A percentile compares a stretch with the other conserved stretches of the same genome.
Conservation (phyloP, 2,797 vertebrate species). For the Enteromius radiatus region DNA sequence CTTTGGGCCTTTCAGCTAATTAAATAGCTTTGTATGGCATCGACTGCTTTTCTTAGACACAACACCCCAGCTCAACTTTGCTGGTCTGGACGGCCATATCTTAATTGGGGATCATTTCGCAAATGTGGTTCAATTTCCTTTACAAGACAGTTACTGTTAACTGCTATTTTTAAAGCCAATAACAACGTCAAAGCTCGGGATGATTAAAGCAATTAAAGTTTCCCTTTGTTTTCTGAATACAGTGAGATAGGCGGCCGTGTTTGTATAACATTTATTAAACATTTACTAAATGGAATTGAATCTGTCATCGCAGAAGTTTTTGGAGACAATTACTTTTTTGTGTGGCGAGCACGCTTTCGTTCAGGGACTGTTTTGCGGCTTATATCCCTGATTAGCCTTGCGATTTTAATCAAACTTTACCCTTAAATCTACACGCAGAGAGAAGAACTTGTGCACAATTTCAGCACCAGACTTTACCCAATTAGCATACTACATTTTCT, state of each 20-base stretch:
- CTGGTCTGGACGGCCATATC: constrained; percentile 79
- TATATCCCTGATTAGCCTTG: constrained; percentile 77
- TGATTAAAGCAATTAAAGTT: constrained; percentile 99
- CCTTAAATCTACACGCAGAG: constrained; percentile 70
- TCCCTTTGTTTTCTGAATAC: constrained; percentile 93
- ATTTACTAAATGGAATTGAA: constrained; percentile 95
- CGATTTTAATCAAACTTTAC: constrained; percentile 77
- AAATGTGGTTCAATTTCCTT: constrained; percentile 88
- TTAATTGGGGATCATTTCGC: constrained; percentile 85
- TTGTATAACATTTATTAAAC: constrained; percentile 96
- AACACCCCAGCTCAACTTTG: constrained; percentile 73
- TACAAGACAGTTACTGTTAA: constrained; percentile 89
- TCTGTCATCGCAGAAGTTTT: constrained; percentile 94
- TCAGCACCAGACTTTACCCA: constrained; percentile 79
- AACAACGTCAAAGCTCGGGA: constrained; percentile 90
- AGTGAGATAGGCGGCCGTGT: constrained; percentile 85
- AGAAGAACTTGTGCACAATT: constrained; percentile 74
- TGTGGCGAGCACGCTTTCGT: constrained; percentile 88
- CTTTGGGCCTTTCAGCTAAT: constrained; percentile 82
- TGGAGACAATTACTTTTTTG: constrained; percentile 90
- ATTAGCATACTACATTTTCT: constrained; percentile 83
- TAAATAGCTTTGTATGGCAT: constrained; percentile 81
- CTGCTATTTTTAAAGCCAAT: constrained; percentile 91
- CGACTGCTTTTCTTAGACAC: constrained; percentile 81
- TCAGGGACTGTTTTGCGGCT: constrained; percentile 80